Base-by-base conservation (phyloP, 2,888 invertebrate species). In the Osmoderma eremita region DNA sequence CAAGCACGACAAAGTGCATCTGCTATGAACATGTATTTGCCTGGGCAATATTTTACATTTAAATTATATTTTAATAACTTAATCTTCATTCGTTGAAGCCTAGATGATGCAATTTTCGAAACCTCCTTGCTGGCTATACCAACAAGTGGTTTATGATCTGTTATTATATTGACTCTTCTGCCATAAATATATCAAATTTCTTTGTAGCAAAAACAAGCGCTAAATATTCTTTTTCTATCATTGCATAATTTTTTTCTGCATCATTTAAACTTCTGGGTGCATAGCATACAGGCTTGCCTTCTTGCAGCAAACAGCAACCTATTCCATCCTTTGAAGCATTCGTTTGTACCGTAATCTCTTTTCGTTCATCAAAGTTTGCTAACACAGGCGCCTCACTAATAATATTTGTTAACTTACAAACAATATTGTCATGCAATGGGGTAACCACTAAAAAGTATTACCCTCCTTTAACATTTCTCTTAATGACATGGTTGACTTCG, bases 31-130 rank as follows among this genome's bases (percentile, higher is more conserved):
- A 24, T 50, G 24, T 24, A 20, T 22, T 50, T 50, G 13, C 50
- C 50, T n/a, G 22, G 50, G 18, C 15, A 17, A 15, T 45, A 45
- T 45, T 45, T 15, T 8, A 22, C 49, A 20, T 49, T 20, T 8
- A 49, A 13, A 49, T 49, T 22, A 49, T 49, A 49, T 49, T 49
- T 49, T 20, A 49, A 49, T 22, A 22, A 22, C 49, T 49, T 49
- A 22, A 49, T 49, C 22, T 49, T 49, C 49, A 49, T 49, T 8
- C 22, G 10, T 20, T 49, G 49, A 10, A 49, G 20, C 12, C 22
- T 49, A n/a, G 22, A 20, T n/a, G 49, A 13, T 2, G 12, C n/a
- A 12, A 49, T 22, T 15, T 45, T 18, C 10, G 45, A 15, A 18
- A 45, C 15, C 18, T 20, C 22, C 22, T 49, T 49, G n/a, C 22